Conservation (phyloP, 2,797 vertebrate species). For the Hoplostethus mediterraneus region DNA sequence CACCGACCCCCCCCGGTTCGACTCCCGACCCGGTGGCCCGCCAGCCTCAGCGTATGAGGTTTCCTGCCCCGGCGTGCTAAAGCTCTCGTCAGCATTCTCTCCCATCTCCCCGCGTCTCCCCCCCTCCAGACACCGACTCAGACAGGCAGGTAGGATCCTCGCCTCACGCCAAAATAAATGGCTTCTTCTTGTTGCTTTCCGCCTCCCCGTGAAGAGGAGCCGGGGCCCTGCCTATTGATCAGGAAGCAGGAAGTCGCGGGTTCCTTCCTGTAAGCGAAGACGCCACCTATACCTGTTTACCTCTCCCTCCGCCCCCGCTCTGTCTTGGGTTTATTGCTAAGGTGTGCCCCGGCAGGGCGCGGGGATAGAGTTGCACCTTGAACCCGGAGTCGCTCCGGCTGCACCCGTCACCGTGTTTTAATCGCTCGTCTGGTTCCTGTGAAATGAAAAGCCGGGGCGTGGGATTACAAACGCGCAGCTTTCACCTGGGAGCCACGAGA, state of each 20-base stretch:
- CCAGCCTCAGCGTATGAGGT: conserved; percentile 60
- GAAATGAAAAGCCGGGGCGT: too few species aligned
- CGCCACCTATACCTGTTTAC: conserved; percentile 24
- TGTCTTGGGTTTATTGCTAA: conserved; percentile 15
- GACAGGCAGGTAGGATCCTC: conserved; percentile 38
- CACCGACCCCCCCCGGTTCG: too few species aligned
- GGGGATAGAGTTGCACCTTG: background rate
- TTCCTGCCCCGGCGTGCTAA: conserved; percentile 66
- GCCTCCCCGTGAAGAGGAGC: conserved; percentile 29
- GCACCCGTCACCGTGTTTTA: background rate
- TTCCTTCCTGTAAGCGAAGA: conserved; percentile 65
- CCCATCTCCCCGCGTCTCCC: conserved; percentile 42
- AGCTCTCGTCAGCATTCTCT: conserved; percentile 76
- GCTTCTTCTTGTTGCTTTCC: conserved; percentile 52
- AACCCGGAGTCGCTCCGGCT: background rate
- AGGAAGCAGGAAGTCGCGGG: conserved; percentile 57
- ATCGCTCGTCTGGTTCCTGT: background rate
- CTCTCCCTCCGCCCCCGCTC: conserved; percentile 11
- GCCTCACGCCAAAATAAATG: conserved; percentile 47
- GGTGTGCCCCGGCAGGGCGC: background rate
- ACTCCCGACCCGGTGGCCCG: conserved; percentile 65
- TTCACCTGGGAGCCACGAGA: too few species aligned
- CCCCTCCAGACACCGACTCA: conserved; percentile 56
- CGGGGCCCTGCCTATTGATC: conserved; percentile 50
- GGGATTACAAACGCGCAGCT: too few species aligned